Conservation (phyloP, 2,888 invertebrate species). For the Pomacea canaliculata region DNA sequence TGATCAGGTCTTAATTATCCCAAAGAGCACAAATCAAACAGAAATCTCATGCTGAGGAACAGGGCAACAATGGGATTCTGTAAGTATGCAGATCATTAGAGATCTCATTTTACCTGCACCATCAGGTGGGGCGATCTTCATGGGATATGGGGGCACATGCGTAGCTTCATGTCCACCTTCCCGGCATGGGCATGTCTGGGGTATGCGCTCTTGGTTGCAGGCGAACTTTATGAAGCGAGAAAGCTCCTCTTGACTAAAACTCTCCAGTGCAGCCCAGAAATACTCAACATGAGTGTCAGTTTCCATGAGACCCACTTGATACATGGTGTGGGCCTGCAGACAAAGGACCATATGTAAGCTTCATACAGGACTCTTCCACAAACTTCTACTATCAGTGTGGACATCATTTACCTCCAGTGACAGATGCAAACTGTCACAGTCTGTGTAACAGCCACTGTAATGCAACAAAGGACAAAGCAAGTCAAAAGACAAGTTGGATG, state of each 20-base stretch:
- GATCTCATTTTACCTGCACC: slow-evolving; percentile 52
- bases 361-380: too few relatives aligned
- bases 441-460: too few relatives aligned
- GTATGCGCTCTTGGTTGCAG: slow-evolving; percentile 69
- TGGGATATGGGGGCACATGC: slow-evolving; percentile 69
- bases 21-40: not conserved
- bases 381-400: too few relatives aligned
- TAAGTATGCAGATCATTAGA: not conserved
- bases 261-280: slow-evolving; percentile 67
- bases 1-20: not conserved
- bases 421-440: too few relatives aligned
- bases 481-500: too few relatives aligned
- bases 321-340: slow-evolving; percentile 67
- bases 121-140: slow-evolving; percentile 70
- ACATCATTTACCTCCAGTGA: too few relatives aligned
- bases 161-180: slow-evolving; percentile 63
- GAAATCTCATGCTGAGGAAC: too few relatives aligned
- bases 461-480: too few relatives aligned
- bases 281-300: slow-evolving; percentile 66
- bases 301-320: slow-evolving; percentile 68
- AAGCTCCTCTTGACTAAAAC: slow-evolving; percentile 64
- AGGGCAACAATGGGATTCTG: too few relatives aligned
- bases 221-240: slow-evolving; percentile 68
- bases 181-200: slow-evolving; percentile 65
- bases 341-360: too few relatives aligned